These are phyloP conservation scores for Drosophila virilis DNA, from an alignment of 1,140 invertebrate species.

Conservation along the genomic window DNA sequence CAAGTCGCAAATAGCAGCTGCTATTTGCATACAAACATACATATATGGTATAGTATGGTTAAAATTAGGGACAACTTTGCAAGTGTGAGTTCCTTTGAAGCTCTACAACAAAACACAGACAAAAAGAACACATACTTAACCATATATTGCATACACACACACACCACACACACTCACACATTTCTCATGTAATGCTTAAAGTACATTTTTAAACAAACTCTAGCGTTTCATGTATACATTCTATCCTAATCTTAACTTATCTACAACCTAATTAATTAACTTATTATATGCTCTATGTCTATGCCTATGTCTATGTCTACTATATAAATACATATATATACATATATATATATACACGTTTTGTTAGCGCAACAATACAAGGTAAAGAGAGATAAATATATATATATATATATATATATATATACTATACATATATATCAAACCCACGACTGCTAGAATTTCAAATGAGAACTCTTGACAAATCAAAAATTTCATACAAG, in stretches of 20 bases:
- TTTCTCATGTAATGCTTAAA: slow-evolving; percentile 63
- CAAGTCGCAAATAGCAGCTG: slow-evolving; percentile 24
- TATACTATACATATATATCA: slow-evolving; percentile 45
- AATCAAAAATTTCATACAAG: slow-evolving; percentile 73
- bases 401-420: slow-evolving; percentile 35
- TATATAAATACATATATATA: slow-evolving; percentile 41
- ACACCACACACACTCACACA: slow-evolving; percentile 32
- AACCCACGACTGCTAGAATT: slow-evolving; percentile 82
- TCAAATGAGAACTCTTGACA: slow-evolving; percentile 81
- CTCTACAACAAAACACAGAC: slow-evolving; percentile 12
- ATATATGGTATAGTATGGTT: slow-evolving; percentile 16
- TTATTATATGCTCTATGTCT: slow-evolving; percentile 73
- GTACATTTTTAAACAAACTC: slow-evolving; percentile 62
- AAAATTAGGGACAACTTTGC: slow-evolving; percentile 13
- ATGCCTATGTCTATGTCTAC: slow-evolving; percentile 63
- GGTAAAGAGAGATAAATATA: slow-evolving; percentile 61
- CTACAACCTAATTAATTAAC: slow-evolving; percentile 51
- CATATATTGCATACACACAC: slow-evolving; percentile 7
- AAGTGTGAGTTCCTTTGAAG: not conserved
- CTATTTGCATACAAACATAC: slow-evolving; percentile 11
- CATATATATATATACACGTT: slow-evolving; percentile 70
- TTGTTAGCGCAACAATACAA: slow-evolving; percentile 75
- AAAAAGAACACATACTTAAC: slow-evolving; percentile 33
- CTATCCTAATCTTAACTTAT: slow-evolving; percentile 53
- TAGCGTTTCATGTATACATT: slow-evolving; percentile 78